phyloP scores from a whole-genome alignment of 2,888 invertebrate species.

The Polydrusus cervinus region DNA sequence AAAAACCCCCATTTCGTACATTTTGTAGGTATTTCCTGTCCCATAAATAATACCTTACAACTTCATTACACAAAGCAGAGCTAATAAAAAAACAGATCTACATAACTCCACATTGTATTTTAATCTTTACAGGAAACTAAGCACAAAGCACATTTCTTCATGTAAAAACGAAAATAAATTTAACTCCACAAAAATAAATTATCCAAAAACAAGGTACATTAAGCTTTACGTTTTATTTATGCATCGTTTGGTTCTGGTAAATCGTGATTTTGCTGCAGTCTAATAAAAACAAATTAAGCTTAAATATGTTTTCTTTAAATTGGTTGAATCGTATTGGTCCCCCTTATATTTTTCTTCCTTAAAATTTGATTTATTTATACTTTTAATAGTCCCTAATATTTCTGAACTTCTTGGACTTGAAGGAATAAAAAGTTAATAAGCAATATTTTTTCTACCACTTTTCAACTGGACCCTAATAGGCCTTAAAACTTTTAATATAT shows the following conservation, averaged over 20 bases:
- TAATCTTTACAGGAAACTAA: slow-evolving; percentile 43
- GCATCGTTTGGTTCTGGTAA: slow-evolving; percentile 51
- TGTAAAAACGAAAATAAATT: slow-evolving; percentile 41
- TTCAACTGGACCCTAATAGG: no score
- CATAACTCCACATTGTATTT: slow-evolving; percentile 21
- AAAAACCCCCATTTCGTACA: not conserved
- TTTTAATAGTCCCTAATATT: no score
- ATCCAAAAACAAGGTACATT: slow-evolving; percentile 53
- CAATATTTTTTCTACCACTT: no score
- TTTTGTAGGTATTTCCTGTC: slow-evolving; percentile 4
- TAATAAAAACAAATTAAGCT: slow-evolving; percentile 46
- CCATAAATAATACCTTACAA: slow-evolving; percentile 19
- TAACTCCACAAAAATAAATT: slow-evolving; percentile 51
- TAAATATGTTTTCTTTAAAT: slow-evolving; percentile 17
- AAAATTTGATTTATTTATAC: not conserved
- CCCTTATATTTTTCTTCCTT: not conserved
- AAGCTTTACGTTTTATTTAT: slow-evolving; percentile 54
- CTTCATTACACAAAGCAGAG: slow-evolving; percentile 18
- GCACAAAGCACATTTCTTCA: slow-evolving; percentile 38
- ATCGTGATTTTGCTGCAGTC: slow-evolving; percentile 47
- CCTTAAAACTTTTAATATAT: no score
- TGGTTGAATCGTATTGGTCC: slow-evolving; percentile 9
- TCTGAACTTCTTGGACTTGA: no score
- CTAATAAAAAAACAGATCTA: slow-evolving; percentile 17
- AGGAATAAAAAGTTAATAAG: no score